These are phyloP conservation scores for Chloebia gouldiae DNA, from an alignment of 2,113 vertebrate genomes.

Conservation along the genomic window DNA sequence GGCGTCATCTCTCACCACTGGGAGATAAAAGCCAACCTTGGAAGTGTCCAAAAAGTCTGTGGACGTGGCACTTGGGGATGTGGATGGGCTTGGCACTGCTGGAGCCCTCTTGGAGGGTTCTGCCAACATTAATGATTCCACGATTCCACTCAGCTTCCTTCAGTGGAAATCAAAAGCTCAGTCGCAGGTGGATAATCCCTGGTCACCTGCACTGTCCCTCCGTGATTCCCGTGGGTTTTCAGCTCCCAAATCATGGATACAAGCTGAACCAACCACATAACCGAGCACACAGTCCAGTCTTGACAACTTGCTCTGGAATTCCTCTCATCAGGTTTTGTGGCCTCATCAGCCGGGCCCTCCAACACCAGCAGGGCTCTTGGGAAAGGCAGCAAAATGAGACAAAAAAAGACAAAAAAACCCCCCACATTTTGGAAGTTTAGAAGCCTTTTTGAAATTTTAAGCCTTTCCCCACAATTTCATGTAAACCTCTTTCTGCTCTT, in stretches of 20 bases:
- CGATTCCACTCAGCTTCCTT: no score
- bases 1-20: not conserved
- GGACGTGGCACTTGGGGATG: not conserved
- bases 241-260: not conserved
- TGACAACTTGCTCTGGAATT: not conserved
- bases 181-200: not conserved
- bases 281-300: not conserved
- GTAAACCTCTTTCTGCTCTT: not conserved
- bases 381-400: not conserved
- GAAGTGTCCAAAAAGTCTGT: fast-evolving
- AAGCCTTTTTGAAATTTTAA: not conserved
- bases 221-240: fast-evolving
- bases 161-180: not conserved
- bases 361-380: not conserved
- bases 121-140: fast-evolving
- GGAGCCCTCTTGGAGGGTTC: not conserved
- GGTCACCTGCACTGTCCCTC: not conserved
- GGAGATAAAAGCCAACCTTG: not conserved
- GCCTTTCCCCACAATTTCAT: fast-evolving
- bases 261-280: fast-evolving
- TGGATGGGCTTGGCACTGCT: not conserved
- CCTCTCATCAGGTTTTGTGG: not conserved
- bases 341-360: not conserved
- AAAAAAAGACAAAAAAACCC: not conserved
- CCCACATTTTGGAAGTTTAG: not conserved